Conservation (phyloP, 2,797 vertebrate genomes). For the Neosalanx taihuensis region DNA sequence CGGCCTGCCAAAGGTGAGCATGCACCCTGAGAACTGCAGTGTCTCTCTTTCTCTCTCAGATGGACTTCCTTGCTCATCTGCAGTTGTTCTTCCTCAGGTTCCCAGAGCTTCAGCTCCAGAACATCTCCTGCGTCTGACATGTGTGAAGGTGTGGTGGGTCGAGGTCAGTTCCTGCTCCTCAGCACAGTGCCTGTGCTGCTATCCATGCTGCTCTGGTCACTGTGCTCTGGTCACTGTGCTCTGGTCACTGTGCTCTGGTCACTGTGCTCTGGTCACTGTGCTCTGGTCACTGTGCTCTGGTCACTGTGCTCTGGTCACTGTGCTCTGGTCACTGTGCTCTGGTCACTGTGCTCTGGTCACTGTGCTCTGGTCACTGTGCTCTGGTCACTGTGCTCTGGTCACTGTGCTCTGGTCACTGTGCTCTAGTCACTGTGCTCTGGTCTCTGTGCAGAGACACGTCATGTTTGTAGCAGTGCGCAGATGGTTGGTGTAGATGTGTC, state of each 20-base stretch:
- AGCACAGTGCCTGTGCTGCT: too few relatives aligned
- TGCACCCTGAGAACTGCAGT: background rate
- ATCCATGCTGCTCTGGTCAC: background rate
- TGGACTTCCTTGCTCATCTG: background rate
- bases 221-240: constrained; percentile 1
- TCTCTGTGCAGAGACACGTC: background rate
- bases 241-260: background rate
- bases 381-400: background rate
- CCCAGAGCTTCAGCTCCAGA: constrained; percentile 54
- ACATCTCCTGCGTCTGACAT: constrained; percentile 62
- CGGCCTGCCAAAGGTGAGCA: constrained; percentile 79
- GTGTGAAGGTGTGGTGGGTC: constrained; percentile 82
- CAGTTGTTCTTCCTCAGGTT: constrained; percentile 46
- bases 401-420: constrained; percentile 1
- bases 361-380: background rate
- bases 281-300: background rate
- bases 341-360: constrained; percentile 1
- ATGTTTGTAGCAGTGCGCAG: background rate
- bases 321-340: background rate
- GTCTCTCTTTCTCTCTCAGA: background rate
- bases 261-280: constrained; percentile 3
- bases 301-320: background rate
- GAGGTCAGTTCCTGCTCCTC: constrained; percentile 71
- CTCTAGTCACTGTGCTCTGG: constrained; percentile 4
- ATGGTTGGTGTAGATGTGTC: background rate